phyloP scores from a whole-genome alignment of 2,797 vertebrate species.

The Ptychadena robeensis region DNA sequence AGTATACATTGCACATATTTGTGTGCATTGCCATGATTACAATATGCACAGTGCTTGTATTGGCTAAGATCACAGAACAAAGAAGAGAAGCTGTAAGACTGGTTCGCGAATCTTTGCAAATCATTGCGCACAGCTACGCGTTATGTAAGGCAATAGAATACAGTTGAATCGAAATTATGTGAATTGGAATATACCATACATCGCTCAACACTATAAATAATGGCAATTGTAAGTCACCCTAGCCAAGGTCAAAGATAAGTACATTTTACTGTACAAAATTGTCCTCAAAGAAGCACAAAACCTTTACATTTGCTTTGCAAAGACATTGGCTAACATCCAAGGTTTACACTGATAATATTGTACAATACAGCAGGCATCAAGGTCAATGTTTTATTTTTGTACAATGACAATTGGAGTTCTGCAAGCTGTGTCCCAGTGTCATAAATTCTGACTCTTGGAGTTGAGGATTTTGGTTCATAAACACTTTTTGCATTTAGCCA shows the following conservation, averaged over 20 bases:
- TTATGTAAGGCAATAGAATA: no score
- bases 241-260: not conserved
- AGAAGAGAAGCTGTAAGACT: no score
- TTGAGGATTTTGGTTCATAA: constrained; percentile 12
- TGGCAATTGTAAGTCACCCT: not conserved
- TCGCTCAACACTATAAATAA: no score
- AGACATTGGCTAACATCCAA: constrained; percentile 12
- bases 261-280: not conserved
- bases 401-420: constrained; percentile 2
- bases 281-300: not conserved
- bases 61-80: no score
- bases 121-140: no score
- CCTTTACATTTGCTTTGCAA: constrained; percentile 9
- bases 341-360: not conserved
- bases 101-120: no score
- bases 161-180: no score
- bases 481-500: constrained; percentile 18
- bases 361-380: constrained; percentile 17
- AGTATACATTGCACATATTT: no score
- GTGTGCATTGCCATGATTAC: no score
- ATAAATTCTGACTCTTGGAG: constrained; percentile 15
- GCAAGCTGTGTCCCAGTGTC: constrained; percentile 8
- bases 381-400: constrained; percentile 27
- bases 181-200: no score
- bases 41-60: no score